Conservation (phyloP, 1,140 invertebrate species). For the Drosophila sproati region DNA sequence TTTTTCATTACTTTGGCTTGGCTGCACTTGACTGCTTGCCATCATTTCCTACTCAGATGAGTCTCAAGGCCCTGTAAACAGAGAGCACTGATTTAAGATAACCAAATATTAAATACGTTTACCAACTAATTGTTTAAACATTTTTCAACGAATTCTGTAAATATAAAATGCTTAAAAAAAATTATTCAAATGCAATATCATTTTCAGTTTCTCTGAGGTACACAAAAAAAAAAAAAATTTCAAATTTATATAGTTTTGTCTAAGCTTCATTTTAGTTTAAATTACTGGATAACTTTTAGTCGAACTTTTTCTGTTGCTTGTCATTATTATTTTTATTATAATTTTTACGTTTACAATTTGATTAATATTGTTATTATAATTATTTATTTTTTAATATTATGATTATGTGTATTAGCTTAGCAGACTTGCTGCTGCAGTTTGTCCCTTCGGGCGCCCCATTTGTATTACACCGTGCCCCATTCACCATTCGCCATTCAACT, state of each 20-base stretch:
- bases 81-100: too few species aligned
- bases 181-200: too few species aligned
- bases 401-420: slow-evolving; percentile 12
- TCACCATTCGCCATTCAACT: slow-evolving; percentile 26
- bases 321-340: slow-evolving; percentile 62
- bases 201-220: too few species aligned
- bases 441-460: slow-evolving; percentile 2
- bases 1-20: slow-evolving; percentile 74
- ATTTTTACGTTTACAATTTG: not conserved
- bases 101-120: too few species aligned
- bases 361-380: slow-evolving; percentile 62
- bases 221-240: too few species aligned
- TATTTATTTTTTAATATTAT: slow-evolving; percentile 48
- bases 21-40: slow-evolving; percentile 70
- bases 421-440: slow-evolving; percentile 34
- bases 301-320: slow-evolving; percentile 15
- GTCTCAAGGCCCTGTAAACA: slow-evolving; percentile 11
- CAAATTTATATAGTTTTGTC: too few species aligned
- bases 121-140: too few species aligned
- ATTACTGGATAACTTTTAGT: not conserved
- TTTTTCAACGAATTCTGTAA: too few species aligned
- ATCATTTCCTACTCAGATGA: slow-evolving; percentile 22
- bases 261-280: slow-evolving; percentile 3
- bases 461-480: not conserved
- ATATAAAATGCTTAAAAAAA: too few species aligned